These are phyloP conservation scores for Diploscapter pachys DNA, from an alignment of 1,140 invertebrate genomes.

Conservation along the genomic window DNA sequence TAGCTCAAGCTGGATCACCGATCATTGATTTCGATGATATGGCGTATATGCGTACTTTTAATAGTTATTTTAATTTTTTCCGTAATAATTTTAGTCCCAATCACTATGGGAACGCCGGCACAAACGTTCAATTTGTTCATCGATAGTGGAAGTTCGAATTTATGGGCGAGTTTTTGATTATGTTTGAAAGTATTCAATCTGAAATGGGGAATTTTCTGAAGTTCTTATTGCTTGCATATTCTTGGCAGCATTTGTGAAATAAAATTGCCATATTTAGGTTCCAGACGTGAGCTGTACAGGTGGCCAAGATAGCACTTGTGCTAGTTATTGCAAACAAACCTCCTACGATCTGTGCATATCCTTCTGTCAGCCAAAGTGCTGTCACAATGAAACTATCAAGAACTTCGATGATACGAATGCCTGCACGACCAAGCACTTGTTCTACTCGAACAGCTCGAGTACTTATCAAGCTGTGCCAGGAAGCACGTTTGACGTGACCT, in stretches of 20 bases:
- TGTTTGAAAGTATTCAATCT: constrained; percentile 10
- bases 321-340: constrained; percentile 1
- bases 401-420: constrained; percentile 14
- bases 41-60: constrained; percentile 26
- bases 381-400: not conserved
- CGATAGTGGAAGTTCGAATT: constrained; percentile 21
- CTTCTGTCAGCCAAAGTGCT: constrained; percentile 25
- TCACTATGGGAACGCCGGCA: constrained; percentile 26
- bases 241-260: not conserved
- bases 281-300: not conserved
- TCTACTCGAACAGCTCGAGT: constrained; percentile 11
- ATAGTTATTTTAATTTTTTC: not conserved
- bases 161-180: constrained; percentile 19
- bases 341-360: constrained; percentile 25
- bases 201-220: constrained; percentile 23
- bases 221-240: constrained; percentile 4
- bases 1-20: not conserved
- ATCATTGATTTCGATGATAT: constrained; percentile 32
- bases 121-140: constrained; percentile 28
- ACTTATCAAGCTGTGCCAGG: constrained; percentile 9
- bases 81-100: constrained; percentile 14
- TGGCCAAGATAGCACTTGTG: not conserved
- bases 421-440: constrained; percentile 22
- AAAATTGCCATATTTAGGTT: not conserved
- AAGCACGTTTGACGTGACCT: constrained; percentile 18